A percentile compares a stretch with the other conserved stretches of the same genome.
These are phyloP conservation scores for Poeciliopsis paucimaculata DNA, from an alignment of 2,797 vertebrate species.

Conservation along the genomic window DNA sequence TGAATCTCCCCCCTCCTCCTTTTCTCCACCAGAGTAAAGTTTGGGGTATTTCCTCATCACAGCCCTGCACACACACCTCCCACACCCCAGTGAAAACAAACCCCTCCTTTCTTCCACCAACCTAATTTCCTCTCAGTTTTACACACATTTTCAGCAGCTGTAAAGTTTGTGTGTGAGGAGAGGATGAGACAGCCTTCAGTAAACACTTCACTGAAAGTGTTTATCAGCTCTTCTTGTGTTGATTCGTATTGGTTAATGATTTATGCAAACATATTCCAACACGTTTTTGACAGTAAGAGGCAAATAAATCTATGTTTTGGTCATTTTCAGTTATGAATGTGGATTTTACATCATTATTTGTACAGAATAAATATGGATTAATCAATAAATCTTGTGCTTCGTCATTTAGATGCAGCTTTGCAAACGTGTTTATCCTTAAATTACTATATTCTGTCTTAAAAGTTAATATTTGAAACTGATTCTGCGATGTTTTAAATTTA, in stretches of 20 bases:
- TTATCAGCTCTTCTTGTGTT: constrained; percentile 1
- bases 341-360: neutral
- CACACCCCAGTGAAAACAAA: constrained; percentile 14
- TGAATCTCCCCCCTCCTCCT: neutral
- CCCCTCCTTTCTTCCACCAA: neutral
- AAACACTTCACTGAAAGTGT: constrained; percentile 1
- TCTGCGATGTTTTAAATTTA: neutral
- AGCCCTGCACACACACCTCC: neutral
- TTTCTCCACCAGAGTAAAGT: constrained; percentile 6
- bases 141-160: constrained; percentile 56
- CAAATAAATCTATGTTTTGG: neutral
- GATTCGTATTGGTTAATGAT: constrained; percentile 3
- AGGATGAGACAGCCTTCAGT: constrained; percentile 32
- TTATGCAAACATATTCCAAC: neutral
- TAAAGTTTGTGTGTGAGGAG: constrained; percentile 15
- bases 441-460: neutral
- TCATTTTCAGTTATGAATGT: neutral
- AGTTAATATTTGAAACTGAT: neutral
- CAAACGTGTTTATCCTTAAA: neutral
- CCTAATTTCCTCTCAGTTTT: constrained; percentile 34
- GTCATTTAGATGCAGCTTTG: neutral
- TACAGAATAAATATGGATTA: neutral
- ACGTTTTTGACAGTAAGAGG: neutral
- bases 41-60: constrained; percentile 29
- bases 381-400: neutral